phyloP scores from a whole-genome alignment of 35 echinoderm and acorn worm species.

The Diadema setosum region DNA sequence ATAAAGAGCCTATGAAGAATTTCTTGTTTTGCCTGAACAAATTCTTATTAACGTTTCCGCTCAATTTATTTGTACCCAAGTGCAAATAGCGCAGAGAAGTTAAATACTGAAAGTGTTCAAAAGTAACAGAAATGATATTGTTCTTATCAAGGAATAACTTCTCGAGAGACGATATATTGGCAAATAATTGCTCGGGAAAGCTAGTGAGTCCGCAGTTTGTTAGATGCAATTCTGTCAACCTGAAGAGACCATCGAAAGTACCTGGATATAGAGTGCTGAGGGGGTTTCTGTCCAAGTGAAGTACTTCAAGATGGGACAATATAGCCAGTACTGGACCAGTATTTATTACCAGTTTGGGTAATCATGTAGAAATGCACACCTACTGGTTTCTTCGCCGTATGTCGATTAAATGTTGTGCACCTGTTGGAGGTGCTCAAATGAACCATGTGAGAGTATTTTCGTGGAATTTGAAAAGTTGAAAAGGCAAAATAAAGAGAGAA shows the following conservation, averaged over 20 bases:
- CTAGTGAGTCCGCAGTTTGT: neutral
- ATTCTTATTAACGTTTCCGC: neutral
- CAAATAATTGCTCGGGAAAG: neutral
- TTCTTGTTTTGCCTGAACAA: neutral
- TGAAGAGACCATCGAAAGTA: neutral
- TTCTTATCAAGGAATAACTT: neutral
- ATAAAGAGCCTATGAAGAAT: neutral
- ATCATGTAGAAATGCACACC: too few relatives aligned
- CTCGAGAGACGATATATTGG: neutral
- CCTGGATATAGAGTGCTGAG: neutral
- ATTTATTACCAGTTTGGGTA: too few relatives aligned
- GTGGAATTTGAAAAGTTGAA: too few relatives aligned
- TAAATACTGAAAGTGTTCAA: neutral
- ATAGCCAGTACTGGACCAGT: neutral
- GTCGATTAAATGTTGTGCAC: too few relatives aligned
- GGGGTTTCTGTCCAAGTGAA: neutral
- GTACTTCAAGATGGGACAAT: neutral
- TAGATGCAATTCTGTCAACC: neutral
- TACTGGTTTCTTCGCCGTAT: too few relatives aligned
- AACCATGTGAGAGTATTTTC: too few relatives aligned
- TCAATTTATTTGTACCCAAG: neutral
- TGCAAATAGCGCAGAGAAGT: neutral
- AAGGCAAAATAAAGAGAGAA: too few relatives aligned
- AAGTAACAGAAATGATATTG: neutral
- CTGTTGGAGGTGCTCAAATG: too few relatives aligned